phyloP scores from a whole-genome alignment of 2,888 invertebrate genomes.

The Tipula lateralis region DNA sequence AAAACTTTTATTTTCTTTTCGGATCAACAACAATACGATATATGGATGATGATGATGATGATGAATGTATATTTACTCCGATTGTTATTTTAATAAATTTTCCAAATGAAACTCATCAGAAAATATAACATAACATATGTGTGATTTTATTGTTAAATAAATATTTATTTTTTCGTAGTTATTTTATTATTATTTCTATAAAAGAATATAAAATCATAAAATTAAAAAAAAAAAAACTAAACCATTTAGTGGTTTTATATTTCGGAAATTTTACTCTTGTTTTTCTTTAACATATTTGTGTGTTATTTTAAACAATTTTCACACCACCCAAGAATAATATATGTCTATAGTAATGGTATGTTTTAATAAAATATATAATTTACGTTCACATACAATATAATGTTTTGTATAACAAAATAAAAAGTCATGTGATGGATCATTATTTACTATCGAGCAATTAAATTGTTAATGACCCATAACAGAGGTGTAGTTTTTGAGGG shows the following conservation, averaged over 20 bases:
- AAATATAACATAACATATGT: constrained; percentile 19
- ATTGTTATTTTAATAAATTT: constrained; percentile 24
- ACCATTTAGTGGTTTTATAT: constrained; percentile 20
- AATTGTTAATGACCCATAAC: no score
- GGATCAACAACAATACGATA: background rate
- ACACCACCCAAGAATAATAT: constrained; percentile 8
- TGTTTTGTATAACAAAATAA: no score
- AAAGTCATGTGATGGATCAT: no score
- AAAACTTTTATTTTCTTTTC: background rate
- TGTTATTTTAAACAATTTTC: constrained; percentile 11
- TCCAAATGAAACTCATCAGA: constrained; percentile 11
- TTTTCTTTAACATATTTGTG: constrained; percentile 11
- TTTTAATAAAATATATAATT: no score
- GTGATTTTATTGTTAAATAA: constrained; percentile 24
- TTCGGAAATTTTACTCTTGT: constrained; percentile 5
- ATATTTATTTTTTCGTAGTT: background rate
- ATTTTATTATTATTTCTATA: background rate
- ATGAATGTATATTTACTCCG: background rate
- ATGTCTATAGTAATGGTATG: no score
- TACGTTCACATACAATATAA: no score
- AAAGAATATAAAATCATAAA: constrained; percentile 11
- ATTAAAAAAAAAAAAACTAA: background rate
- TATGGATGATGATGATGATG: background rate
- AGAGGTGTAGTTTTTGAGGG: no score
- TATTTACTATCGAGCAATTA: no score